phyloP scores from a whole-genome alignment of 2,888 invertebrate genomes.

The Phortica magna region DNA sequence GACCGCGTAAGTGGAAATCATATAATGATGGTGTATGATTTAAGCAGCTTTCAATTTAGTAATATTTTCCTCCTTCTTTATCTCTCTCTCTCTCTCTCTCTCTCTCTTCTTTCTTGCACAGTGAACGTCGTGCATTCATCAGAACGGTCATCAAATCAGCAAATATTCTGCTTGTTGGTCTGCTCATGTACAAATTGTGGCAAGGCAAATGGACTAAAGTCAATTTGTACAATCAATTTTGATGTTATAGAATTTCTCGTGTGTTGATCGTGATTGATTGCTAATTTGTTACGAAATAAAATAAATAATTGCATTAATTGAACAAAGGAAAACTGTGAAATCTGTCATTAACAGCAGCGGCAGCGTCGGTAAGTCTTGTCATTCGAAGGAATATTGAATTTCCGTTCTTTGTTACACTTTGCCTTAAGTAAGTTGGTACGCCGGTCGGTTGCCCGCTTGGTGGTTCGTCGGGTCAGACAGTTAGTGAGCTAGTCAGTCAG shows the following conservation, averaged over 20 bases:
- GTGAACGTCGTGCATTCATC: conserved; percentile 69
- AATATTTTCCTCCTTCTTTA: conserved; percentile 26
- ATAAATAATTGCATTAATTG: conserved; percentile 25
- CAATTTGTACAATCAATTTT: conserved; percentile 54
- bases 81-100: conserved; percentile 29
- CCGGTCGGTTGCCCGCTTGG: neutral
- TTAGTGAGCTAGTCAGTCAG: neutral
- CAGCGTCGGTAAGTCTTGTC: neutral
- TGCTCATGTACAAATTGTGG: conserved; percentile 75
- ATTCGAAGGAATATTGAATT: conserved; percentile 8
- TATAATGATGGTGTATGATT: neutral
- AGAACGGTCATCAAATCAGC: conserved; percentile 70
- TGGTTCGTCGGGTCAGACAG: neutral
- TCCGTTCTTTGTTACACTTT: neutral
- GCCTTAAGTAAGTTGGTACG: neutral
- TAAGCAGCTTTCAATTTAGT: neutral
- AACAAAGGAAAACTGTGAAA: conserved; percentile 6
- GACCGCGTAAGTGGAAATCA: conserved; percentile 44
- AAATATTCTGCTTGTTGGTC: conserved; percentile 73
- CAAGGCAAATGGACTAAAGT: conserved; percentile 77
- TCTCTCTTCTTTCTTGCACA: conserved; percentile 39
- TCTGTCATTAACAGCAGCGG: conserved; percentile 25
- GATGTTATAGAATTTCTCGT: conserved; percentile 42
- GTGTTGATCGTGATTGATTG: conserved; percentile 49
- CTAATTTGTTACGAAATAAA: conserved; percentile 35